Evolutionary conservation across 2,113 vertebrate species (phyloP).

Genomic region (Eidolon helvum): DNA sequence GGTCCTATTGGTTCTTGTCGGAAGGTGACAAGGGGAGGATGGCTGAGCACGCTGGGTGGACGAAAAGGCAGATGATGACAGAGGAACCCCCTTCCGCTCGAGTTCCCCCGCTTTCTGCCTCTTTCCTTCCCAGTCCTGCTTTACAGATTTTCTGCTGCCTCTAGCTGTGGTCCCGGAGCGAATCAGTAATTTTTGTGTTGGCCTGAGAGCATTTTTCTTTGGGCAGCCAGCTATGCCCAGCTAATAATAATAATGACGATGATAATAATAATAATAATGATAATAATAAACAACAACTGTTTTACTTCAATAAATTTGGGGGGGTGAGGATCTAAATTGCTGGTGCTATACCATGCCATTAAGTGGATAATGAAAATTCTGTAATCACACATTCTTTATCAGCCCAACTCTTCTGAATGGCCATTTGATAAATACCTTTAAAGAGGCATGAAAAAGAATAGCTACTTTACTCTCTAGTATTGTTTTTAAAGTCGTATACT

Average conservation of each 20-base stretch:
- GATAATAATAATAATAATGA: too few species aligned
- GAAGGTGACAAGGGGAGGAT: background rate
- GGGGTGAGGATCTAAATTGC: too few species aligned
- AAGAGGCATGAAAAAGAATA: background rate
- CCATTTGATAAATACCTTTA: background rate
- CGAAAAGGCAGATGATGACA: fast-evolving
- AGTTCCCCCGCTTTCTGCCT: too few species aligned
- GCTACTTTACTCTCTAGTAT: background rate
- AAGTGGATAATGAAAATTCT: background rate
- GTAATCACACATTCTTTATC: background rate
- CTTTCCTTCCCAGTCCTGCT: fast-evolving
- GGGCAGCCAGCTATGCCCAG: background rate
- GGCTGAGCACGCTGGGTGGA: fast-evolving
- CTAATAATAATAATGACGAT: too few species aligned
- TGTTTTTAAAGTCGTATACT: background rate
- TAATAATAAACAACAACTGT: background rate
- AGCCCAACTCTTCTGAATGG: background rate
- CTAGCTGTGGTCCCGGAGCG: fast-evolving
- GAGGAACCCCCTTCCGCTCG: fast-evolving
- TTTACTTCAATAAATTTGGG: background rate
- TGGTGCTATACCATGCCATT: too few species aligned
- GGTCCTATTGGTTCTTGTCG: background rate
- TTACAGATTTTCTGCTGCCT: background rate
- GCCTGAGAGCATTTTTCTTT: too few species aligned
- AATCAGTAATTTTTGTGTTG: background rate